A percentile compares a stretch with the other conserved stretches of the same genome.
These are phyloP conservation scores for Eupeodes corollae DNA, from an alignment of 1,140 invertebrate species.

Conservation along the genomic window DNA sequence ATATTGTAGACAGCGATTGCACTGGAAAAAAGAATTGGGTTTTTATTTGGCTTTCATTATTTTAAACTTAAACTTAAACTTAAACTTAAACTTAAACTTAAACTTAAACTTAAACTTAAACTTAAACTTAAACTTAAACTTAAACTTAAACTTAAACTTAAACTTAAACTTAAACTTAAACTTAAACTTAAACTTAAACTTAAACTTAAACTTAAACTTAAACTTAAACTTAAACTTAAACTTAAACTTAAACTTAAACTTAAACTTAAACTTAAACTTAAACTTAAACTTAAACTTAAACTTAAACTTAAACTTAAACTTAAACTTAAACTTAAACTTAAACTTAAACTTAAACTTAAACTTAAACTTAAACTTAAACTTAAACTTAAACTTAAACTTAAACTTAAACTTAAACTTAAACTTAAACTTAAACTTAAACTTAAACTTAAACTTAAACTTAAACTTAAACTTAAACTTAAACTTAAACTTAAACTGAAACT, in stretches of 20 bases:
- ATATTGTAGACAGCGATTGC: too few relatives aligned
- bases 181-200: not conserved
- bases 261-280: not conserved
- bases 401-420: too few relatives aligned
- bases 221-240: not conserved
- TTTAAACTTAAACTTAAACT: not conserved
- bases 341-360: too few relatives aligned
- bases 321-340: too few relatives aligned
- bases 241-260: not conserved
- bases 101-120: not conserved
- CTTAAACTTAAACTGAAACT: not conserved
- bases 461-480: not conserved
- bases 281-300: not conserved
- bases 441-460: not conserved
- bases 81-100: not conserved
- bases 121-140: not conserved
- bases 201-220: not conserved
- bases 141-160: not conserved
- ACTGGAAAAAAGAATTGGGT: too few relatives aligned
- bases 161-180: not conserved
- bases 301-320: not conserved
- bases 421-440: too few relatives aligned
- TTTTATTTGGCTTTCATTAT: too few relatives aligned
- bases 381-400: too few relatives aligned
- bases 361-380: too few relatives aligned